Evolutionary conservation across 2,888 invertebrate genomes (phyloP).

Genomic region (Odontothrips loti): DNA sequence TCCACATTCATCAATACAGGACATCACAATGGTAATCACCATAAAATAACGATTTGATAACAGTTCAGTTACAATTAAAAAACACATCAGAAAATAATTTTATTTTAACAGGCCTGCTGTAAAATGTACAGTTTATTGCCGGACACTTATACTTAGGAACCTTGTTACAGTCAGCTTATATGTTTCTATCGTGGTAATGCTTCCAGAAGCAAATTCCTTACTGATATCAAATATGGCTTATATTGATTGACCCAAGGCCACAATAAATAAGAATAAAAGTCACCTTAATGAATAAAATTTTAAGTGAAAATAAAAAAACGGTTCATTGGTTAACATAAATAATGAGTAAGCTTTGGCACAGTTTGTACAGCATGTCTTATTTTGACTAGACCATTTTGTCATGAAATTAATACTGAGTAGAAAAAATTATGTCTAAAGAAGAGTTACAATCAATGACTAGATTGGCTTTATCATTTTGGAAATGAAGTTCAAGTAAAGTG

Average conservation of each 20-base stretch:
- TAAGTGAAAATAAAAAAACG: not conserved
- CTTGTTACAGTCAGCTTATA: too few relatives aligned
- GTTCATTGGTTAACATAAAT: not conserved
- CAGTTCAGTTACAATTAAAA: not conserved
- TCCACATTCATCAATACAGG: not conserved
- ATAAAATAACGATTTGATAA: not conserved
- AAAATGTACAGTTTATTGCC: not conserved
- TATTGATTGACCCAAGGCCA: too few relatives aligned
- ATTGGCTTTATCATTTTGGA: not conserved
- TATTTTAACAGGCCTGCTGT: not conserved
- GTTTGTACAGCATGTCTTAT: not conserved
- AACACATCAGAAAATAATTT: not conserved
- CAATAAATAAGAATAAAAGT: too few relatives aligned
- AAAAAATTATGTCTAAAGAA: not conserved
- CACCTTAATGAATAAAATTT: not conserved
- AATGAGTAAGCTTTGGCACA: constrained; percentile 3
- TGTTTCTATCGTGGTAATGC: not conserved
- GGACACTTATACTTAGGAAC: not conserved
- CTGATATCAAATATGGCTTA: not conserved
- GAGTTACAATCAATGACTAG: not conserved
- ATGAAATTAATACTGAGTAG: constrained; percentile 12
- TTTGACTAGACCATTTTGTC: constrained; percentile 3
- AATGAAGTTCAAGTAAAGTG: not conserved
- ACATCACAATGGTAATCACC: not conserved
- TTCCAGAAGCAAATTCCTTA: not conserved